Percentiles rank a stretch among this genome's conserved stretches.
These are phyloP conservation scores for Volucella zonaria DNA, from an alignment of 2,888 invertebrate genomes.

Conservation along the genomic window DNA sequence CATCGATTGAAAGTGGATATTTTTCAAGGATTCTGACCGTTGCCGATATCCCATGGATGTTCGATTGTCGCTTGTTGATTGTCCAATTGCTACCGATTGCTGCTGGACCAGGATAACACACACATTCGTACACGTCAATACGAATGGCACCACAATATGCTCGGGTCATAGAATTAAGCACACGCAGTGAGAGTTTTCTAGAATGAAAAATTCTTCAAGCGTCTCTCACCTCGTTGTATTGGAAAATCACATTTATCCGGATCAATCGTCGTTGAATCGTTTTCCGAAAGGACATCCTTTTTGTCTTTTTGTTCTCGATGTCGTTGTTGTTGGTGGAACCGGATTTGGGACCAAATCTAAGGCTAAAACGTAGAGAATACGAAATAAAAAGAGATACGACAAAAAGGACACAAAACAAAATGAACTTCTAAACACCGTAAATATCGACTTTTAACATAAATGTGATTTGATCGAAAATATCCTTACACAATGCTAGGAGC, in stretches of 20 bases:
- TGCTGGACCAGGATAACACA: too few species aligned
- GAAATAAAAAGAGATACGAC: background rate
- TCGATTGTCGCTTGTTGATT: too few species aligned
- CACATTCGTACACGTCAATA: too few species aligned
- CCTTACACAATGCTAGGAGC: slow-evolving; percentile 40
- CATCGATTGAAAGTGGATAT: slow-evolving; percentile 31
- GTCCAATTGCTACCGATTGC: too few species aligned
- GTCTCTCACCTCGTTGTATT: slow-evolving; percentile 22
- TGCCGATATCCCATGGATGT: background rate
- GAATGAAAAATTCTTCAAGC: slow-evolving; percentile 22
- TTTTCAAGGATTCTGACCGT: background rate
- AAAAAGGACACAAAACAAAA: slow-evolving; percentile 30
- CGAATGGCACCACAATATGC: too few species aligned
- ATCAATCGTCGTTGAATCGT: slow-evolving; percentile 63
- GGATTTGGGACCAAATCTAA: background rate
- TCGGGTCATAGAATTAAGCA: too few species aligned
- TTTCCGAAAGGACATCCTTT: slow-evolving; percentile 49
- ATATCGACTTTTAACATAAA: slow-evolving; percentile 59
- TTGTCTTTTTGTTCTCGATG: background rate
- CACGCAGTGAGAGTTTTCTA: slow-evolving; percentile 6
- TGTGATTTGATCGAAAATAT: slow-evolving; percentile 71
- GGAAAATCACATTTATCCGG: slow-evolving; percentile 70
- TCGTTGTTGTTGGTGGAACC: background rate
- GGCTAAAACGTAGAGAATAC: slow-evolving; percentile 11
- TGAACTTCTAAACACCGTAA: slow-evolving; percentile 64